phyloP scores from a whole-genome alignment of 2,888 invertebrate genomes.

The Malthinus seriepunctatus region DNA sequence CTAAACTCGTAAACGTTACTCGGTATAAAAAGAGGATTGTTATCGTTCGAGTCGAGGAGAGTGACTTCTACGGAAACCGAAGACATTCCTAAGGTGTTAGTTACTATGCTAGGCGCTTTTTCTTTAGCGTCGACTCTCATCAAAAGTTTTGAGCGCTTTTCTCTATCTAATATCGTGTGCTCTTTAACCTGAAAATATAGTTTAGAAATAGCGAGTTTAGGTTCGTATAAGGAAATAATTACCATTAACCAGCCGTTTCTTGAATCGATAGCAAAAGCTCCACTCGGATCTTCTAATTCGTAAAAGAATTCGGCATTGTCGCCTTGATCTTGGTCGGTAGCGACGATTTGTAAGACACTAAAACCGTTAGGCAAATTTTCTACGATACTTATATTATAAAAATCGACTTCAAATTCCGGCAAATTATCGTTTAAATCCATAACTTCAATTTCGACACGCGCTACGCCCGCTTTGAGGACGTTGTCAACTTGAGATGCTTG shows the following conservation, averaged over 20 bases:
- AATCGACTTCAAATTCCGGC: constrained; percentile 86
- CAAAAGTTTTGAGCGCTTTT: constrained; percentile 70
- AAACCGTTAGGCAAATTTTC: constrained; percentile 87
- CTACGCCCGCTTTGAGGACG: constrained; percentile 72
- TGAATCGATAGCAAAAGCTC: constrained; percentile 80
- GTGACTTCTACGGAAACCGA: constrained; percentile 80
- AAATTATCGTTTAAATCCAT: constrained; percentile 82
- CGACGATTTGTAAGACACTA: constrained; percentile 70
- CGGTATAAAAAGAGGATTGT: constrained; percentile 84
- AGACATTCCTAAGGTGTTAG: constrained; percentile 57
- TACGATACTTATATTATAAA: constrained; percentile 90
- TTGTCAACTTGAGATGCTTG: constrained; percentile 81
- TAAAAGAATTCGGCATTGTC: constrained; percentile 85
- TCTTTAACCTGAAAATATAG: constrained; percentile 50
- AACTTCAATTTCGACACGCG: constrained; percentile 74
- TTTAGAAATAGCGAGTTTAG: not conserved
- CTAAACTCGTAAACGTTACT: constrained; percentile 84
- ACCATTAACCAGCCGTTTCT: constrained; percentile 87
- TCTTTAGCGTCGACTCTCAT: constrained; percentile 82
- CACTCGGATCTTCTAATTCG: constrained; percentile 71
- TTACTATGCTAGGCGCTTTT: constrained; percentile 69
- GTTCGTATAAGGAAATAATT: not conserved
- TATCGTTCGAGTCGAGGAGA: constrained; percentile 87
- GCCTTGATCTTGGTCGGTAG: constrained; percentile 80
- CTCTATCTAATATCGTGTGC: constrained; percentile 77